A percentile compares a stretch with the other conserved stretches of the same genome.
These are phyloP conservation scores for Phoxinus dragarum DNA, from an alignment of 2,797 vertebrate species.

Conservation along the genomic window DNA sequence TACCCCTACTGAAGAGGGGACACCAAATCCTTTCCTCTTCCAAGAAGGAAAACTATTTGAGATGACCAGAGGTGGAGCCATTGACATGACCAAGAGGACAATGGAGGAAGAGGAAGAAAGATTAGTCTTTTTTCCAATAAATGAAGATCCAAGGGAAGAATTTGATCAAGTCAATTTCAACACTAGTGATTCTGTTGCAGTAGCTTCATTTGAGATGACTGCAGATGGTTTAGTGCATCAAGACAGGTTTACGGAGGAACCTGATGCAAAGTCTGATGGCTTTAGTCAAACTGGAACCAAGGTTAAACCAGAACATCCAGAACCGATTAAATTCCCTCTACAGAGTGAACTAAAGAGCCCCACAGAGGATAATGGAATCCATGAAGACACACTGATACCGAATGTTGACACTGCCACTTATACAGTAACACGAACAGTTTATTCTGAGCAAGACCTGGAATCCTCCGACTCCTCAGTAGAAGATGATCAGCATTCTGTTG, in stretches of 20 bases:
- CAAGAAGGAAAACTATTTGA: conserved; percentile 98
- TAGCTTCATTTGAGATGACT: conserved; percentile 14
- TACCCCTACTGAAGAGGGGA: conserved; percentile 83
- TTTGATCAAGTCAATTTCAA: conserved; percentile 1
- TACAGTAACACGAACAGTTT: conserved; percentile 68
- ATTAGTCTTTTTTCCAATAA: conserved; percentile 89
- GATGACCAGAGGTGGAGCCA: conserved; percentile 98
- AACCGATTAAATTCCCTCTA: conserved; percentile 12
- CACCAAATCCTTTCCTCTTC: conserved; percentile 91
- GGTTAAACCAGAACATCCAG: conserved; percentile 21
- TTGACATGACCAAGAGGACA: conserved; percentile 93
- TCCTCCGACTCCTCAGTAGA: conserved; percentile 90
- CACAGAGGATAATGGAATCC: conserved; percentile 71
- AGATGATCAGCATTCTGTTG: conserved; percentile 84
- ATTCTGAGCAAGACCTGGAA: conserved; percentile 75
- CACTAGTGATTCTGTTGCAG: conserved; percentile 1
- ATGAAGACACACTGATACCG: conserved; percentile 75
- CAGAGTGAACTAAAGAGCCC: conserved; percentile 64
- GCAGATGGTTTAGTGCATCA: background rate
- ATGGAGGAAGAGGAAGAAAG: conserved; percentile 83
- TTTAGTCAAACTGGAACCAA: conserved; percentile 40
- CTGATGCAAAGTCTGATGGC: conserved; percentile 43
- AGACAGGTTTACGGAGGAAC: conserved; percentile 1
- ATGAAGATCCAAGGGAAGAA: conserved; percentile 72
- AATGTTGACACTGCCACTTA: conserved; percentile 80